phyloP scores from a whole-genome alignment of 2,797 vertebrate species.

The Ctenochaetus hawaiiensis region DNA sequence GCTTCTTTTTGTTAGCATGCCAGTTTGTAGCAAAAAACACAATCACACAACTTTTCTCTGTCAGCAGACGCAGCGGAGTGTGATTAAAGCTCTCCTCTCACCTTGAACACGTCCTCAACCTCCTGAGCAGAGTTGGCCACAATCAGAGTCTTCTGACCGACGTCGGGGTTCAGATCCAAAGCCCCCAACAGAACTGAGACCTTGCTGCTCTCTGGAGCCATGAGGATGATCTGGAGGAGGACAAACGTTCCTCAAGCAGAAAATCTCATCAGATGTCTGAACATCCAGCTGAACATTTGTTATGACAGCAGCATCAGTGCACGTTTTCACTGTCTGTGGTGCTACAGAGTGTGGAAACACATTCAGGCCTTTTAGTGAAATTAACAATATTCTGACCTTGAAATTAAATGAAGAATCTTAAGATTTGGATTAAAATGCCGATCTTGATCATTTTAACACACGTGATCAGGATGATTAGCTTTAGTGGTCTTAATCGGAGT shows the following conservation, averaged over 20 bases:
- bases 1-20: too few species aligned
- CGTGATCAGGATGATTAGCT: too few species aligned
- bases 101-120: slow-evolving; percentile 89
- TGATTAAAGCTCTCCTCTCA: slow-evolving; percentile 40
- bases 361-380: neutral
- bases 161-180: slow-evolving; percentile 84
- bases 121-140: slow-evolving; percentile 86
- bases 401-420: neutral
- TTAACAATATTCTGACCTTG: neutral
- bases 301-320: neutral
- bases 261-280: neutral
- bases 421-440: neutral
- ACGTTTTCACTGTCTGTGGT: neutral
- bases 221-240: slow-evolving; percentile 83
- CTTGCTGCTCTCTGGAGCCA: slow-evolving; percentile 86
- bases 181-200: slow-evolving; percentile 83
- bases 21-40: too few species aligned
- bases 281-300: neutral
- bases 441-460: neutral
- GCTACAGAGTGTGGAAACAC: neutral
- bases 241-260: neutral
- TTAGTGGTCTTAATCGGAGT: too few species aligned
- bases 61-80: too few species aligned
- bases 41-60: too few species aligned
- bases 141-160: slow-evolving; percentile 90